Evolutionary conservation across 1,140 invertebrate genomes (phyloP), one percentile per base, ranked within the genome.

Genomic region (Onthophagus taurus): DNA sequence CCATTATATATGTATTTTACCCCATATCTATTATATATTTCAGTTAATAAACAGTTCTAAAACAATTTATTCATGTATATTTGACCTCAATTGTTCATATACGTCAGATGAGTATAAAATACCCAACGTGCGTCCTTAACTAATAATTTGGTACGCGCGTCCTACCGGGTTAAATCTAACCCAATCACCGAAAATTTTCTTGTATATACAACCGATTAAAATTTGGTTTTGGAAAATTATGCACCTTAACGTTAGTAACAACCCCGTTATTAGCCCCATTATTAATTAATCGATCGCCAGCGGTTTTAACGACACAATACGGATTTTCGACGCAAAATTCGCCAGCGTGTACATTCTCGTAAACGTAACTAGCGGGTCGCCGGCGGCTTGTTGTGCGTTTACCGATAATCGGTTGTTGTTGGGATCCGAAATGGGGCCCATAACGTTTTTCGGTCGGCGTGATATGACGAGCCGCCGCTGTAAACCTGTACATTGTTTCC

Each of bases 201-300:
- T 64, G 62, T 19, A 64, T 57, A 42, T 61, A 64, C 44, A 58
- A 54, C 13, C 48, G 55, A 53, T 55, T 64, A 49, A 61, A 64
- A 24, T 63, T 56, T 2, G 59, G 56, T 21, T 36, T 58, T 1
- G 62, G 62, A 46, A 59, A 63, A 24, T 56, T 52, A 12, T 53
- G 48, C 7, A 61, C 54, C 42, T 48, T 60, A 31, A 63, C 50
- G 44, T 62, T 61, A 6, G 46, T 39, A n/a, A 42, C 24, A 26
- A 31, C 13, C 29, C 31, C 29, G 21, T 11, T 13, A n/a, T 39
- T 29, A 34, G 44, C 34, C 13, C n/a, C 13, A 29, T 38, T 42
- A 52, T 31, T 49, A 31, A 38, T 29, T 26, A 31, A 42, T 14
- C 44, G 41, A 23, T 47, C 49, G 33, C 45, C 39, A 24, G 33